Base-by-base conservation (phyloP, 2,113 vertebrate genomes). In the Pandion haliaetus region DNA sequence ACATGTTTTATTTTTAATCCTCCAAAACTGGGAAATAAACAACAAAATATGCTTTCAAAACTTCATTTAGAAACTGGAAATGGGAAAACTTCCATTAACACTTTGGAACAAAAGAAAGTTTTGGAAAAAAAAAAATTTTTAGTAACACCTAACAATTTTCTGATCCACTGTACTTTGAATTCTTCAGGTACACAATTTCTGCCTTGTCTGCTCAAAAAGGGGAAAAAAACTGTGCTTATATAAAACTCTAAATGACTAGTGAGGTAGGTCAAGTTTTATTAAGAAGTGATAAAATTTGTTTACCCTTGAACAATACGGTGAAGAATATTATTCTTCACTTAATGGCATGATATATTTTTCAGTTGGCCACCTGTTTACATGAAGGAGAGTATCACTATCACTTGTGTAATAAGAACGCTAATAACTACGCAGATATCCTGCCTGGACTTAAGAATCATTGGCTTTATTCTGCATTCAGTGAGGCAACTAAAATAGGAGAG, bases 71-170 rank as follows among this genome's bases (percentile, higher is more conserved):
- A 71, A 88, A 57, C 17, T 21, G 9, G 36, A 93, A 92, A 62
- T 31, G 11, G 20, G 17, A 61, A 89, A 44, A 67, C 2, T 62
- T 45, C 6, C 14, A 67, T 67, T 80, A 80, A 45, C 2, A 8
- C 1, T 49, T 50, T 31, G 7, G 4, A 74, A 17, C 10, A 86
- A 74, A 40, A 55, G 2, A 31, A 87, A 54, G 4, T 14, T 81
- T 45, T 4, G 13, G 34, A 3, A 26, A 47, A 29, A 58, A 57
- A 65, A 57, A 10, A 23, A 10, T 3, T 5, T 14, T 0, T 2
- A 3, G 3, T n/a, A 55, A 28, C 8, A 72, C 3, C 10, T 55
- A 31, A 36, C 5, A 63, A 23, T 45, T 72, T 66, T 80, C 25
- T 59, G 8, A 57, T 66, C 31, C 28, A 18, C 28, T n/a, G 5